Base-by-base conservation (phyloP, 2,797 vertebrate genomes). In the Mico argentatus region DNA sequence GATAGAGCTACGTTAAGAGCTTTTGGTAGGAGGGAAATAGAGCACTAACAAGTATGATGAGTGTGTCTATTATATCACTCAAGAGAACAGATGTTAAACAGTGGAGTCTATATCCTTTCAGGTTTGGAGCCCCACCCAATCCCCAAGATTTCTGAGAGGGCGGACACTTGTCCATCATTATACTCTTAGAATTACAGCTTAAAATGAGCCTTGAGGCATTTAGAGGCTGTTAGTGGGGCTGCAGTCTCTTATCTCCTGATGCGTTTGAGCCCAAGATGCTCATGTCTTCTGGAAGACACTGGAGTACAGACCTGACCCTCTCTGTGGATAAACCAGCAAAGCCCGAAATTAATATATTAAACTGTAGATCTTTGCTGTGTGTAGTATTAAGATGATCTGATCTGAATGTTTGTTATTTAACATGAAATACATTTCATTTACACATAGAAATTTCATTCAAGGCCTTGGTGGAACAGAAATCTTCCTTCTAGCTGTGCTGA, bases 31-130 rank as follows among this genome's bases (percentile, higher is more conserved):
- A 30, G 27, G 19, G 27, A 94, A 94, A 39, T 39, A 61, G 20
- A 76, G 10, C 50, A 52, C 24, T 81, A n/a, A 41, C 46, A 36
- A 33, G 7, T 26, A 39, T 24, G 33, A 70, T 39, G 13, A 30
- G 22, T 13, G 12, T 14, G 27, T 14, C 22, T 46, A 57, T 44
- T 52, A 73, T 7, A 75, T 76, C 57, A 77, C 55, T 48, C 64
- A 87, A 46, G 10, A 77, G 79, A 97, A 48, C 44, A 92, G 81
- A 59, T 48, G 48, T 87, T 94, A 36, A 97, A 73, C 9, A n/a
- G 20, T 46, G 12, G 30, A 17, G 13, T 8, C 75, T 50, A 41
- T 70, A 86, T 93, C 33, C 57, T 70, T 84, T 73, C 59, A 36
- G 14, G 46, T 3, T 94, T 75, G 70, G 46, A 73, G 52, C 22